Base-by-base conservation (phyloP, 2,888 invertebrate species). In the Apantesis nais region DNA sequence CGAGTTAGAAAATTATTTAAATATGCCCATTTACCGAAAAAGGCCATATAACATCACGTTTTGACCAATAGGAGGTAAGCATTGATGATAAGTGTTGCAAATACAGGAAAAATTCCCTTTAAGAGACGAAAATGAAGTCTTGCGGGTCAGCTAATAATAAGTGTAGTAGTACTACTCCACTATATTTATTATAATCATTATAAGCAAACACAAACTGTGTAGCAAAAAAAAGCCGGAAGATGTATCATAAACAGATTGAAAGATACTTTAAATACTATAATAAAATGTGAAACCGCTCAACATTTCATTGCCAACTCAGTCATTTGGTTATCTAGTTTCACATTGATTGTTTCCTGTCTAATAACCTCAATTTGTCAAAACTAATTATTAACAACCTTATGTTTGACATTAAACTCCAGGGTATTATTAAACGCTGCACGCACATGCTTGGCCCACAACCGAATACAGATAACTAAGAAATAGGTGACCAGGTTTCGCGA, bases 401-500 rank as follows among this genome's bases (percentile, higher is more conserved):
- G 19, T 29, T 22, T 62, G 29, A 58, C 70, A 74, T 74, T 67
- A 73, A 73, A 74, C n/a, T 29, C 72, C 68, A 73, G 77, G n/a
- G 48, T 41, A 62, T 74, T 78, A 65, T 39, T n/a, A 82, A 68
- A 69, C 82, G 85, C 85, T 77, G 66, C 82, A 79, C 80, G 80
- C 81, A 68, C 78, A 31, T 78, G 71, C 81, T 83, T 86, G 85
- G 81, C 71, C 82, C 81, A 80, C 81, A 75, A 77, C 81, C 87
- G 85, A 87, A 88, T 84, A 87, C 69, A 84, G 85, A 83, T 80
- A 70, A 79, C 81, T 79, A 72, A 74, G 83, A 92, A 88, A 90
- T 90, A 83, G 92, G 92, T 93, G 86, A 93, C 93, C 93, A 86
- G 88, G 92, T 92, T 85, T 78, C 66, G 79, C 82, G 88, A 88